A percentile compares a stretch with the other conserved stretches of the same genome.
phyloP scores from a whole-genome alignment of 2,888 invertebrate genomes.

The Drosophila anomalipes region DNA sequence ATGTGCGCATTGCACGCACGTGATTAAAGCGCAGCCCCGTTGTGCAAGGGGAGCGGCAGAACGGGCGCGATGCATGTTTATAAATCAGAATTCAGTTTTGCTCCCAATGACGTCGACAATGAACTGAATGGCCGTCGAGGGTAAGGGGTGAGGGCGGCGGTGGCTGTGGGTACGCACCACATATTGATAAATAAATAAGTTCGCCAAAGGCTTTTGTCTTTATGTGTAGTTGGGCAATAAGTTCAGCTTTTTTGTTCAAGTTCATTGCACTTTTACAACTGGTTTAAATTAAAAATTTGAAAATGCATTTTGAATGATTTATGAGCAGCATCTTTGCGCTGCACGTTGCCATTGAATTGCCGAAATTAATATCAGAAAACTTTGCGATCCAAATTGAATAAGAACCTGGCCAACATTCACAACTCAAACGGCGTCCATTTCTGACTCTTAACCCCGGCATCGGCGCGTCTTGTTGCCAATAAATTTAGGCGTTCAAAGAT shows the following conservation, averaged over 20 bases:
- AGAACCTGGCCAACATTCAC: constrained; percentile 33
- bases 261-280: constrained; percentile 78
- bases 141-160: constrained; percentile 11
- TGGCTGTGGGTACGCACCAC: constrained; percentile 60
- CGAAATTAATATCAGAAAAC: constrained; percentile 59
- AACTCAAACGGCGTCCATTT: constrained; percentile 49
- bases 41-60: constrained; percentile 40
- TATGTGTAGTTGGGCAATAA: constrained; percentile 36
- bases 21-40: constrained; percentile 80
- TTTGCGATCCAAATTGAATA: constrained; percentile 50
- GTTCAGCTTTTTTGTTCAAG: constrained; percentile 36
- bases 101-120: constrained; percentile 71
- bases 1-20: constrained; percentile 79
- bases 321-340: constrained; percentile 50
- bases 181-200: constrained; percentile 82
- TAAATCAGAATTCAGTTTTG: constrained; percentile 77
- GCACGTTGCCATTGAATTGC: constrained; percentile 45
- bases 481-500: constrained; percentile 74
- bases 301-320: constrained; percentile 69
- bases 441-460: constrained; percentile 77
- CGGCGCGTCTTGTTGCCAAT: constrained; percentile 74
- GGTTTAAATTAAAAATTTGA: constrained; percentile 78
- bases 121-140: constrained; percentile 50
- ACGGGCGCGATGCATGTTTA: constrained; percentile 59
- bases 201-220: constrained; percentile 78